Evolutionary conservation across 2,113 vertebrate species (phyloP).

Genomic region (Elephantulus edwardii): DNA sequence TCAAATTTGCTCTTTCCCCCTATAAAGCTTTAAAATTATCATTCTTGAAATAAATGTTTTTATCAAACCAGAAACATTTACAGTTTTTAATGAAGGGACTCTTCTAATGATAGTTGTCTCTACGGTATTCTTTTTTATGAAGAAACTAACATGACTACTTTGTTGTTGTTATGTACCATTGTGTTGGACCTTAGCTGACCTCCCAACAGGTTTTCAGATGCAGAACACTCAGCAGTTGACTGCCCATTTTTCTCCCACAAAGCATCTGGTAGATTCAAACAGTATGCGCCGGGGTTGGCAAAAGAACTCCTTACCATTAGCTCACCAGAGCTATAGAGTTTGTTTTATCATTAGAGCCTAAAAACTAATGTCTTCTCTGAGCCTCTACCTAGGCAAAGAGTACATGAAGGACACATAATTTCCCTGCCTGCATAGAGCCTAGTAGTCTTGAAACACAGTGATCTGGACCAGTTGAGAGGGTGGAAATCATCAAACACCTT

Average conservation of each 20-base stretch:
- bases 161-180: too few relatives aligned
- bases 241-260: too few relatives aligned
- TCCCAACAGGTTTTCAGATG: too few relatives aligned
- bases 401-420: not conserved
- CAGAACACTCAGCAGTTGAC: too few relatives aligned
- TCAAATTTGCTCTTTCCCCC: not conserved
- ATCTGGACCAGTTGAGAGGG: not conserved
- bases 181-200: too few relatives aligned
- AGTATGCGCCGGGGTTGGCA: too few relatives aligned
- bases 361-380: not conserved
- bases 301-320: too few relatives aligned
- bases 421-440: not conserved
- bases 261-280: too few relatives aligned
- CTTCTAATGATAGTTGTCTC: not conserved
- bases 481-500: not conserved
- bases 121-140: not conserved
- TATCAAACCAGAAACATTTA: not conserved
- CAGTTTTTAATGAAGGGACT: constrained; percentile 14
- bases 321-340: too few relatives aligned
- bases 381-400: not conserved
- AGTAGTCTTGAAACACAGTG: not conserved
- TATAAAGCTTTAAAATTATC: not conserved
- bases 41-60: constrained; percentile 10
- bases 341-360: not conserved
- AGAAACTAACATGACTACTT: not conserved